Percentiles rank a stretch among this genome's conserved stretches.
Conservation (phyloP, 2,113 vertebrate species). For the Corythaixoides concolor region DNA sequence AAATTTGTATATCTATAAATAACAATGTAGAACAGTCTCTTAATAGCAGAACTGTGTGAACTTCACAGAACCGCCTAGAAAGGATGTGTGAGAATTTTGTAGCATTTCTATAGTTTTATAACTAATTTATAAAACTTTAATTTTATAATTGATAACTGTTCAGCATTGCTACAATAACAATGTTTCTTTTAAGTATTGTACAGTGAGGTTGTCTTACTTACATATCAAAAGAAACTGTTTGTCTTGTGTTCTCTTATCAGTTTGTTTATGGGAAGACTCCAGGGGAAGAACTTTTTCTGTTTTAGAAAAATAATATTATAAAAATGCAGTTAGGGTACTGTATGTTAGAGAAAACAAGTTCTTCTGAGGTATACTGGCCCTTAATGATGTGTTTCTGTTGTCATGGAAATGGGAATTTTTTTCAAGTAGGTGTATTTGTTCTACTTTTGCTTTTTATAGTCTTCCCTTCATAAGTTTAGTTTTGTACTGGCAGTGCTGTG, state of each 20-base stretch:
- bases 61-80: not conserved
- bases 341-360: not conserved
- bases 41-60: not conserved
- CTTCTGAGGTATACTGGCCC: slow-evolving; percentile 48
- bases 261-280: not conserved
- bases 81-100: not conserved
- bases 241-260: not conserved
- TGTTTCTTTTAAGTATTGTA: not conserved
- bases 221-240: not conserved
- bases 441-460: slow-evolving; percentile 71
- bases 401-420: slow-evolving; percentile 72
- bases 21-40: not conserved
- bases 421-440: slow-evolving; percentile 63
- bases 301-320: not conserved
- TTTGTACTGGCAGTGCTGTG: slow-evolving; percentile 45
- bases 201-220: not conserved
- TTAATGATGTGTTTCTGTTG: slow-evolving; percentile 73
- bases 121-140: not conserved
- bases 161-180: not conserved
- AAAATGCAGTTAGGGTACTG: not conserved
- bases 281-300: not conserved
- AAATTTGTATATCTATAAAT: not conserved
- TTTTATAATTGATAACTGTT: not conserved
- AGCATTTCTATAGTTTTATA: not conserved
- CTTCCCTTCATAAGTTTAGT: slow-evolving; percentile 47